These are phyloP conservation scores for Tetragonula clypearis DNA, from an alignment of 1,140 invertebrate genomes.

Conservation along the genomic window DNA sequence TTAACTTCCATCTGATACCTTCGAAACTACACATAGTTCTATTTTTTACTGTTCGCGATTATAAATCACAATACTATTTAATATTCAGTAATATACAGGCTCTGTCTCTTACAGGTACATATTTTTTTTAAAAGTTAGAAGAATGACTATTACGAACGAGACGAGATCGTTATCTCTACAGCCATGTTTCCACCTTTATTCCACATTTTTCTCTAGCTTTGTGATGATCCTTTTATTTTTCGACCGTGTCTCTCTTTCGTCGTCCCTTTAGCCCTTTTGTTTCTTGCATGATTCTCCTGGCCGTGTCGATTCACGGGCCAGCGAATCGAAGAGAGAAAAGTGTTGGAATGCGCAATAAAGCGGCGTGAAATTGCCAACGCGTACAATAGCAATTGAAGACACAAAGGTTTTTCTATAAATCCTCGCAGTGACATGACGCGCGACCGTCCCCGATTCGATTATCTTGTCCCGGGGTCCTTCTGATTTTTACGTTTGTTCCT, in stretches of 20 bases:
- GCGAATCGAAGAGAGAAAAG: slow-evolving; percentile 46
- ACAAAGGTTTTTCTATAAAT: slow-evolving; percentile 66
- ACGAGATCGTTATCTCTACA: background rate
- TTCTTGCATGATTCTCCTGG: slow-evolving; percentile 12
- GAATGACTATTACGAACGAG: background rate
- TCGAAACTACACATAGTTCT: no score
- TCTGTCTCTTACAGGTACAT: no score
- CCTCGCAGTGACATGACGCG: slow-evolving; percentile 49
- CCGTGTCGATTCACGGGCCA: slow-evolving; percentile 1
- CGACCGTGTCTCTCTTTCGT: background rate
- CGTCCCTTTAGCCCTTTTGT: slow-evolving; percentile 15
- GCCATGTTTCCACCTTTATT: background rate
- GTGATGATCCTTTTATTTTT: background rate
- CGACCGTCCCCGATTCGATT: slow-evolving; percentile 50
- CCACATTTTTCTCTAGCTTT: background rate
- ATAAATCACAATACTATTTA: no score
- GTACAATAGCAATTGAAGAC: slow-evolving; percentile 47
- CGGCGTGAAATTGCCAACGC: slow-evolving; percentile 26
- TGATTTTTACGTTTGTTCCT: slow-evolving; percentile 23
- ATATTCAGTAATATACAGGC: no score
- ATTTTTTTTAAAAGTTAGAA: background rate
- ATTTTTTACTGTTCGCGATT: no score
- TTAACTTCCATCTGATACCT: no score
- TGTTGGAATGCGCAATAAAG: slow-evolving; percentile 66
- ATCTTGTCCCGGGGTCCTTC: slow-evolving; percentile 17